Conservation (phyloP, 1,140 invertebrate genomes). For the Holotrichia oblita region DNA sequence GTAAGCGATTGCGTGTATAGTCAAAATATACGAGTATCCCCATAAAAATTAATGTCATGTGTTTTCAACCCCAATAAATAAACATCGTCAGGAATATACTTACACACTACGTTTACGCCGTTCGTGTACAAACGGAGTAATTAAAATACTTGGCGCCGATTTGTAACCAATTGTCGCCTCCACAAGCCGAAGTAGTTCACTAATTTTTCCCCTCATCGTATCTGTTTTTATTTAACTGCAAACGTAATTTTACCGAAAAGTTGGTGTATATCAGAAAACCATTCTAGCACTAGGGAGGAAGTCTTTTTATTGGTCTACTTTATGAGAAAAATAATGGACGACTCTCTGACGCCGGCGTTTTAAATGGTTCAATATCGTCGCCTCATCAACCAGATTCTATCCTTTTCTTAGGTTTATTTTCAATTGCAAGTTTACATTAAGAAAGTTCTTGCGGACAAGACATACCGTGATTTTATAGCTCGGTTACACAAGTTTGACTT, state of each 20-base stretch:
- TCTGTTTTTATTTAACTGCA: constrained; percentile 24
- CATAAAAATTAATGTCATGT: not conserved
- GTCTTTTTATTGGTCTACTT: constrained; percentile 26
- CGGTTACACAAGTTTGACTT: constrained; percentile 30
- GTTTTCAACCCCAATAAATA: constrained; percentile 5
- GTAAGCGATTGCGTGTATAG: too few species aligned
- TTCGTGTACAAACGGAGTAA: constrained; percentile 22
- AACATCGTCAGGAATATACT: not conserved
- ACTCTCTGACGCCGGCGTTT: constrained; percentile 20
- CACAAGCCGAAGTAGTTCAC: constrained; percentile 16
- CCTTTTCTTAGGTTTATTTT: constrained; percentile 17
- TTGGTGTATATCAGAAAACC: not conserved
- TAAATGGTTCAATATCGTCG: constrained; percentile 13
- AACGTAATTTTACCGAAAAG: not conserved
- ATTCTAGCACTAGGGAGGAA: not conserved
- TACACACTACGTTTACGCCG: not conserved
- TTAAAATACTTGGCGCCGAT: constrained; percentile 30
- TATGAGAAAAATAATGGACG: constrained; percentile 26
- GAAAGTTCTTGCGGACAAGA: constrained; percentile 4
- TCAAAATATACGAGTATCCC: not conserved
- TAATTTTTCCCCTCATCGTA: not conserved
- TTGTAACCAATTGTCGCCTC: constrained; percentile 9
- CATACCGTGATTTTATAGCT: constrained; percentile 28
- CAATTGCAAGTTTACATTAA: constrained; percentile 15
- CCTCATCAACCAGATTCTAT: not conserved